Base-by-base conservation (phyloP, 1,140 invertebrate genomes). In the Drosophila chauvacae region DNA sequence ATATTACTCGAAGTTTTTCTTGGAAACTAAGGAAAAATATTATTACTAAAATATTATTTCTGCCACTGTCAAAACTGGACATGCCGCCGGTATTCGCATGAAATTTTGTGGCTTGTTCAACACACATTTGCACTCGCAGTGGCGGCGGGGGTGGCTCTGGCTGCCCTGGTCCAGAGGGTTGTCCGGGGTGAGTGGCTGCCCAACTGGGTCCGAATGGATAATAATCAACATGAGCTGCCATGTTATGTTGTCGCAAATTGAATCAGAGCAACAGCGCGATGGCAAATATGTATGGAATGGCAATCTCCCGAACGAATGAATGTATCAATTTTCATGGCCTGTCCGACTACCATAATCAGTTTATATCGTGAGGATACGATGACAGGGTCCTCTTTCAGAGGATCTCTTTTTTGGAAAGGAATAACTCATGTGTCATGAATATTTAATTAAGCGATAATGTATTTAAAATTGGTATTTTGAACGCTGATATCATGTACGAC, bases 51-150 rank as follows among this genome's bases (percentile, higher is more conserved):
- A 23, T 20, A 28, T 44, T 28, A 7, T 26, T 53, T 0, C 14
- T 14, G 7, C 63, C 76, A 71, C 59, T 64, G 81, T 65, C 7
- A 44, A 48, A 28, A 33, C 45, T 57, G 47, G 59, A 39, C 66
- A 75, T 51, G 68, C 57, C 59, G 23, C 68, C 56, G 69, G 80
- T 65, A 65, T 62, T 64, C 71, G 39, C 73, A 88, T 90, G 78
- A 88, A 81, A 90, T 88, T 90, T 90, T 90, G 85, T 90, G 86
- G 85, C 85, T 77, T 90, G 82, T 86, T 71, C 85, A 69, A 90
- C 85, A 90, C 33, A 85, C 66, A 85, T 90, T 88, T 88, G 70
- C 85, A 85, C 74, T 85, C 60, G 58, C 47, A 47, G 45, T 51
- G 42, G 41, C 7, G 30, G 30, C 30, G 50, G 28, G 56, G 58